phyloP scores from a whole-genome alignment of 2,113 vertebrate species.

The Poecile atricapillus region DNA sequence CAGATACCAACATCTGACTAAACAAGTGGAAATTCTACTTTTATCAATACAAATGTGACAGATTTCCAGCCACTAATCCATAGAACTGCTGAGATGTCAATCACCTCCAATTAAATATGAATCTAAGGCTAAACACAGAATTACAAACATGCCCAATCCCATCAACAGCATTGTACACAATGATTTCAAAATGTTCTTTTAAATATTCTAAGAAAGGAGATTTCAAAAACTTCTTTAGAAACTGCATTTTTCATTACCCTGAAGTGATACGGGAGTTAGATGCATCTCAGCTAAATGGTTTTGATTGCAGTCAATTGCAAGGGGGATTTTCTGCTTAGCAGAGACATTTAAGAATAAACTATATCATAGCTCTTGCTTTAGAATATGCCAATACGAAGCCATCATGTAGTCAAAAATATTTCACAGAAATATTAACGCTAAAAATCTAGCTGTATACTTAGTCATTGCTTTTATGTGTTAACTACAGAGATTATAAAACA shows the following conservation, averaged over 20 bases:
- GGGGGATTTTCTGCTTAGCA: not conserved
- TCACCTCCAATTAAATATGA: not conserved
- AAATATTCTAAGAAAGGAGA: not conserved
- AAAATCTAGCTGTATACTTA: slow-evolving; percentile 8
- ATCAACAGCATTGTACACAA: not conserved
- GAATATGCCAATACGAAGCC: not conserved
- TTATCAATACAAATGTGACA: not conserved
- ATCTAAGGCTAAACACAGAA: not conserved
- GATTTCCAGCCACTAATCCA: not conserved
- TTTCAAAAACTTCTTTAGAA: slow-evolving; percentile 15
- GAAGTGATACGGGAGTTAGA: not conserved
- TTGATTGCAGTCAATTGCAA: not conserved
- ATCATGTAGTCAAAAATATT: slow-evolving; percentile 8
- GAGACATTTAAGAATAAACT: not conserved
- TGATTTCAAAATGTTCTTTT: not conserved
- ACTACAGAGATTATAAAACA: not conserved
- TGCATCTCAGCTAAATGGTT: not conserved
- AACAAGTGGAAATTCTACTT: not conserved
- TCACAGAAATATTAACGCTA: not conserved
- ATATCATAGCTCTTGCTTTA: not conserved
- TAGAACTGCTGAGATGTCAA: not conserved
- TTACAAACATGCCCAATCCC: fast-evolving
- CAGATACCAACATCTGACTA: not conserved
- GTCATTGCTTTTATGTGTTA: not conserved
- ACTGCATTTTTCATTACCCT: not conserved